Conservation (phyloP, 1,140 invertebrate species). For the Yoshiicerus persimilis region DNA sequence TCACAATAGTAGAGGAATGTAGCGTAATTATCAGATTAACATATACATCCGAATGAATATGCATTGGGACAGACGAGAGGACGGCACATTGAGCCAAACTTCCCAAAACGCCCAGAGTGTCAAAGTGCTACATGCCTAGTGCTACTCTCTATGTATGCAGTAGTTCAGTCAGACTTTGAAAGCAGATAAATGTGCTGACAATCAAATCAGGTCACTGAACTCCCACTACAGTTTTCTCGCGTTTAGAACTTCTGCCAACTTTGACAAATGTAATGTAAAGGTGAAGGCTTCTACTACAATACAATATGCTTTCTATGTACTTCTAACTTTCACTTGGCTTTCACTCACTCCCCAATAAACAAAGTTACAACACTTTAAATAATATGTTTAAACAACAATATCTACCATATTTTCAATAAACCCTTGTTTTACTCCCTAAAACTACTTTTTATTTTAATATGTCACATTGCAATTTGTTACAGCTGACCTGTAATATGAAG, state of each 20-base stretch:
- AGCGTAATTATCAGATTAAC: background rate
- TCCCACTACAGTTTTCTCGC: background rate
- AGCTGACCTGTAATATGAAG: too few species aligned
- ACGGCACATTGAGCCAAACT: background rate
- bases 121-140: background rate
- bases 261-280: conserved; percentile 10
- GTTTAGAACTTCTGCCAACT: background rate
- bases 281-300: background rate
- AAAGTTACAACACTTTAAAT: background rate
- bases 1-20: background rate
- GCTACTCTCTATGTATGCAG: background rate
- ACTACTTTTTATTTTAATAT: too few species aligned
- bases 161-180: background rate
- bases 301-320: background rate
- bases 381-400: too few species aligned
- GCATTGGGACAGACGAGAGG: background rate
- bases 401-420: too few species aligned
- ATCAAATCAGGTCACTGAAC: conserved; percentile 16
- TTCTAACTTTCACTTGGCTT: background rate
- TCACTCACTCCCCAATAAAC: background rate
- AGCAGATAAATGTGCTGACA: conserved; percentile 5
- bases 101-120: background rate
- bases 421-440: too few species aligned
- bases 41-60: background rate
- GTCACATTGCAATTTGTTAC: too few species aligned